A percentile compares a stretch with the other conserved stretches of the same genome.
Evolutionary conservation across 2,888 invertebrate genomes (phyloP).

Genomic region (Embidobia sp.): DNA sequence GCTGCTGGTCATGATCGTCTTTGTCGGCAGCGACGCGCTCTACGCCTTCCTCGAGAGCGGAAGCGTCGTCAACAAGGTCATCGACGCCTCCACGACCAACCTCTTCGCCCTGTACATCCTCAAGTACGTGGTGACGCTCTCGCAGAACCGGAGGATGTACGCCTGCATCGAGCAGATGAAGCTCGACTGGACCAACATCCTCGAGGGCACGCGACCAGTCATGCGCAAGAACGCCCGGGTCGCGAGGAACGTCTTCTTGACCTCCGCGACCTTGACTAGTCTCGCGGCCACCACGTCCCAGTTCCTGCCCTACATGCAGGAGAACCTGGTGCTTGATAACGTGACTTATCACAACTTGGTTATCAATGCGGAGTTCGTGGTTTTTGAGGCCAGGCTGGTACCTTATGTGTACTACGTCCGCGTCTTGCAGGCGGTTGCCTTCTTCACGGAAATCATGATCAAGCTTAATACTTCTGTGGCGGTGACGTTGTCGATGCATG

Average conservation of each 20-base stretch:
- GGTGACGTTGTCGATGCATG: neutral
- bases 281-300: neutral
- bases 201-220: neutral
- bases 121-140: neutral
- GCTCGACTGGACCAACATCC: neutral
- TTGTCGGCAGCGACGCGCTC: neutral
- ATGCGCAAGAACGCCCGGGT: neutral
- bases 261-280: neutral
- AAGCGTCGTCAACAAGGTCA: neutral
- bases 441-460: neutral
- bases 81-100: neutral
- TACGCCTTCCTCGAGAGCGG: neutral
- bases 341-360: neutral
- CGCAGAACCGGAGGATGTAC: neutral
- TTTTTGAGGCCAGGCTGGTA: neutral
- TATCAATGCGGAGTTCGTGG: neutral
- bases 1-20: neutral
- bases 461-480: neutral
- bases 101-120: neutral
- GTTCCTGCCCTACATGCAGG: neutral
- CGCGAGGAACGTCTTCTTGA: neutral
- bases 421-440: neutral
- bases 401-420: neutral
- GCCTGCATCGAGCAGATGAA: slow-evolving; percentile 1
- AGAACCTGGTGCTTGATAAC: neutral